Conservation (phyloP, 92 coral and sea anemone genomes). For the Muricea muricata region DNA sequence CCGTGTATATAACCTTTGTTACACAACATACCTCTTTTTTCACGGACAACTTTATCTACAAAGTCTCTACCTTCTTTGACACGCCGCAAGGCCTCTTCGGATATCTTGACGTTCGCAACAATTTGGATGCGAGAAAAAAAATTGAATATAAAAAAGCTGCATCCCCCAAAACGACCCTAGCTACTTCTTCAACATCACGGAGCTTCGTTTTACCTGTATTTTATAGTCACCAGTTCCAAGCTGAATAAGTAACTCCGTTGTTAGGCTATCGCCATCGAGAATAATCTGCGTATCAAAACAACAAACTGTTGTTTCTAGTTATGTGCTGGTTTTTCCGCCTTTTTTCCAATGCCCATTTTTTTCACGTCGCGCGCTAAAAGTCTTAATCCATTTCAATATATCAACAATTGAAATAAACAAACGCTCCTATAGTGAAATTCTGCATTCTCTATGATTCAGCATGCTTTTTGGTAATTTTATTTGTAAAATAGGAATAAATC, state of each 20-base stretch:
- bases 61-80: constrained; percentile 74
- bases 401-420: too few relatives aligned
- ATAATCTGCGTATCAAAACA: constrained; percentile 44
- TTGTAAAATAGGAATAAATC: too few relatives aligned
- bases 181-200: not conserved
- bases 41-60: constrained; percentile 77
- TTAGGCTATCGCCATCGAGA: constrained; percentile 81
- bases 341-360: too few relatives aligned
- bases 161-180: too few relatives aligned
- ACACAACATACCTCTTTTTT: constrained; percentile 70
- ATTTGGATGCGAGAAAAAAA: not conserved
- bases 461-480: too few relatives aligned
- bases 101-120: constrained; percentile 53
- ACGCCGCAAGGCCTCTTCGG: constrained; percentile 66
- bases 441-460: too few relatives aligned
- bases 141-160: not conserved
- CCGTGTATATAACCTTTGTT: too few relatives aligned
- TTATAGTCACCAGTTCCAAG: constrained; percentile 77
- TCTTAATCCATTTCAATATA: too few relatives aligned
- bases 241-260: constrained; percentile 77
- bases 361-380: too few relatives aligned
- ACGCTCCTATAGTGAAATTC: too few relatives aligned
- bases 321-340: too few relatives aligned
- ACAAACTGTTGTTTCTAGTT: too few relatives aligned
- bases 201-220: constrained; percentile 60